Base-by-base conservation (phyloP, 2,888 invertebrate genomes). In the Atrina japonica region DNA sequence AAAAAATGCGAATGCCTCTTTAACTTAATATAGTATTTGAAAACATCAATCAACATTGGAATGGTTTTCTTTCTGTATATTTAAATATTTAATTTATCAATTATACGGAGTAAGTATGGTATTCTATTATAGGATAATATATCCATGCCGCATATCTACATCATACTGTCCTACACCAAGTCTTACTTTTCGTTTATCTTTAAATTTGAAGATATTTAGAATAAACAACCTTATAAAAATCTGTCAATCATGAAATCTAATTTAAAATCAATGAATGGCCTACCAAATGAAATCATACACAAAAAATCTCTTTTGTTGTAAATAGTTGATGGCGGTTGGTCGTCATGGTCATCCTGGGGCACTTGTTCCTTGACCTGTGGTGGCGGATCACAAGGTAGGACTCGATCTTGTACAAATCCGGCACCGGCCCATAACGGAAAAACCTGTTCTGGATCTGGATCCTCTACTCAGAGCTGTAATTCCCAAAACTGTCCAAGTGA, bases 301-400 rank as follows among this genome's bases (percentile, higher is more conserved):
- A 41, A 41, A 11, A 41, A 11, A 9, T n/a, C n/a, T n/a, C n/a
- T 11, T 41, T 41, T n/a, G 16, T 43, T 21, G 1, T 49, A n/a
- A 16, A 0, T 30, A 63, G 61, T 63, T 35, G 30, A 63, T 35
- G 61, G 61, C 6, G 35, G 29, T 5, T 63, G 61, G 61, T 25
- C 61, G 11, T 63, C 61, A 14, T 63, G 61, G 61, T 30, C 30
- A 0, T 29, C 50, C 14, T 63, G 50, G 49, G 45, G 52, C 7
- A 40, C 50, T 23, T 67, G 65, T 43, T 30, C 55, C 16, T 27
- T 41, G 16, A 30, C 66, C 16, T 66, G 66, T 30, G 56, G 25
- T 18, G 45, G 43, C 7, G 66, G 66, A 2, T n/a, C 23, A 5
- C 41, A 47, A 45, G 29, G 25, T 16, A 16, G 56, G 18, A 5